Percentiles rank a stretch among this genome's conserved stretches.
phyloP scores from a whole-genome alignment of 1,140 invertebrate species.

The Pseudomyrmex dendroicus region DNA sequence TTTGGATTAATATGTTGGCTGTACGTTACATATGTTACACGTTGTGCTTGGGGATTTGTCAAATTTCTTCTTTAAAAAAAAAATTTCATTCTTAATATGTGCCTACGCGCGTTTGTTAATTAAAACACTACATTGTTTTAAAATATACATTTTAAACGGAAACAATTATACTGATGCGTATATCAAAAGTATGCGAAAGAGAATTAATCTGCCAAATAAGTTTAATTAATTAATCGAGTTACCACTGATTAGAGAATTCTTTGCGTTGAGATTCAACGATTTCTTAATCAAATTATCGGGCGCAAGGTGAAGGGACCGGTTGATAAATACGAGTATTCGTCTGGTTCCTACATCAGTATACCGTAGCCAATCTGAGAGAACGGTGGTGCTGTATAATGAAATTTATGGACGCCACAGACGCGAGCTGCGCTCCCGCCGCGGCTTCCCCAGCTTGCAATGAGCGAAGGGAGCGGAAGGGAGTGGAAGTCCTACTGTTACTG shows the following conservation, averaged over 20 bases:
- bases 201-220: constrained; percentile 18
- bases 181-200: neutral
- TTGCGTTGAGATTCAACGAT: constrained; percentile 42
- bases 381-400: constrained; percentile 62
- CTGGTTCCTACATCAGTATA: constrained; percentile 48
- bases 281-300: constrained; percentile 73
- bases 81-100: too few relatives aligned
- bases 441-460: constrained; percentile 55
- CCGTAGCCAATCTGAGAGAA: constrained; percentile 65
- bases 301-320: neutral
- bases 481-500: constrained; percentile 32
- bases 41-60: too few relatives aligned
- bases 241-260: constrained; percentile 4
- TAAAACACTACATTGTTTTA: neutral
- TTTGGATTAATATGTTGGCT: too few relatives aligned
- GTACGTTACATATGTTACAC: too few relatives aligned
- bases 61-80: too few relatives aligned
- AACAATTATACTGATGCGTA: too few relatives aligned
- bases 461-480: constrained; percentile 9
- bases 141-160: neutral
- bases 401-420: constrained; percentile 75
- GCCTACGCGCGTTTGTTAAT: neutral
- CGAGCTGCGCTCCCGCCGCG: constrained; percentile 34
- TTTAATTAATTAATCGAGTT: neutral
- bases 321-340: constrained; percentile 72